These are phyloP conservation scores for Sceliomorpha sp. DNA, from an alignment of 2,888 invertebrate species.

Conservation along the genomic window DNA sequence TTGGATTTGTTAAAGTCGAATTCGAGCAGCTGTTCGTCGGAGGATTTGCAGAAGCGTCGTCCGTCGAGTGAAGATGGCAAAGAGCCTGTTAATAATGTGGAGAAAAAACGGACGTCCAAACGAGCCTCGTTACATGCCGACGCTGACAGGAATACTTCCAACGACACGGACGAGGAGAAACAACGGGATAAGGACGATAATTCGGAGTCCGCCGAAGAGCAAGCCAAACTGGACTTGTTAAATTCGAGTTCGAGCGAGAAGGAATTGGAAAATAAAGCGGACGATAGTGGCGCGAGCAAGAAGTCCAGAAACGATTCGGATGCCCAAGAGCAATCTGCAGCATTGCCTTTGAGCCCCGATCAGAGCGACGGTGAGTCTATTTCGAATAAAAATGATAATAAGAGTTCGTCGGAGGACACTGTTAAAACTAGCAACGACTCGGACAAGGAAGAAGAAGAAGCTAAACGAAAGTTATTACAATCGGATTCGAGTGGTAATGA, in stretches of 20 bases:
- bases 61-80: no score
- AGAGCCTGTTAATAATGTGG: no score
- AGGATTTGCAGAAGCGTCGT: no score
- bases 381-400: background rate
- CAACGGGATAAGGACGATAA: background rate
- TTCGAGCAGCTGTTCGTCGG: no score
- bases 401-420: background rate
- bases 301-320: no score
- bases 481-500: conserved; percentile 55
- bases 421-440: background rate
- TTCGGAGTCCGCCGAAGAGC: conserved; percentile 10
- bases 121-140: no score
- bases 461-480: conserved; percentile 55
- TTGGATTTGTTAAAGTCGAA: no score
- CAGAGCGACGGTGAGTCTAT: background rate
- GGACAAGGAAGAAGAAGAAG: conserved; percentile 18
- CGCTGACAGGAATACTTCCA: no score
- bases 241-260: conserved; percentile 56
- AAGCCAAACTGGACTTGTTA: conserved; percentile 48
- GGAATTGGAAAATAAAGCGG: background rate
- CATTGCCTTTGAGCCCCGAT: no score
- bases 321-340: no score
- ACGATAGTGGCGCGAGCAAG: no score
- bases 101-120: no score
- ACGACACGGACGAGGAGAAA: background rate